Percentiles rank a stretch among this genome's conserved stretches.
These are phyloP conservation scores for Phainopepla nitens DNA, from an alignment of 2,113 vertebrate species.

Conservation along the genomic window DNA sequence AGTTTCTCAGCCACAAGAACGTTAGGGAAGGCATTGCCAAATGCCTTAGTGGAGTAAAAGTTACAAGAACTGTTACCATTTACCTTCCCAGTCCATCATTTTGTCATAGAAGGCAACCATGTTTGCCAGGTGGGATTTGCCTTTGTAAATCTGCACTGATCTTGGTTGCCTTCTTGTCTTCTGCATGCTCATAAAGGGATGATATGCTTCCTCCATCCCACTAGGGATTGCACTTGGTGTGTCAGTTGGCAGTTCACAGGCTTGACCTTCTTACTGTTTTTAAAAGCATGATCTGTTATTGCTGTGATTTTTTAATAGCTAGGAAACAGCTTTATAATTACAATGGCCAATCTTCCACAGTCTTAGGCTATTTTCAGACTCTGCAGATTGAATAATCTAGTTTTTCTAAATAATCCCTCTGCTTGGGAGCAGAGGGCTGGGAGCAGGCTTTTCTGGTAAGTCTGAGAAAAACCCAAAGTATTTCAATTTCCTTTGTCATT, in stretches of 20 bases:
- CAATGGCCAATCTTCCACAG: not conserved
- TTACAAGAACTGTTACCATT: not conserved
- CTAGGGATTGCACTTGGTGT: not conserved
- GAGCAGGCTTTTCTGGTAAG: not conserved
- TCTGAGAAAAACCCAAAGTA: not conserved
- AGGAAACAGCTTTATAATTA: not conserved
- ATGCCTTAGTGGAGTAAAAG: not conserved
- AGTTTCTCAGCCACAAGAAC: not conserved
- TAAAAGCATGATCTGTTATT: not conserved
- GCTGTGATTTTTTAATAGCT: not conserved
- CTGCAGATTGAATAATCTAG: not conserved
- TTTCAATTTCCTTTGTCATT: not conserved
- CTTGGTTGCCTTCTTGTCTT: not conserved
- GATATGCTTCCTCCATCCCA: not conserved
- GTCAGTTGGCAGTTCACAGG: not conserved
- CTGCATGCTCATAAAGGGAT: not conserved
- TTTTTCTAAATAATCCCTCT: not conserved
- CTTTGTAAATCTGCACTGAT: not conserved
- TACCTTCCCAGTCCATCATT: not conserved
- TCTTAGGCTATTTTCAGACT: not conserved
- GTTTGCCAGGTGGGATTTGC: not conserved
- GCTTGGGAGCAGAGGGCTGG: not conserved
- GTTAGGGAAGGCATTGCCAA: not conserved
- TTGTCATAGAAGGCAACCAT: not conserved
- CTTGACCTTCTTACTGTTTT: not conserved